Percentiles rank a stretch among this genome's conserved stretches.
phyloP scores from a whole-genome alignment of 2,113 vertebrate species.

The Speoplatyrhinus poulsoni region DNA sequence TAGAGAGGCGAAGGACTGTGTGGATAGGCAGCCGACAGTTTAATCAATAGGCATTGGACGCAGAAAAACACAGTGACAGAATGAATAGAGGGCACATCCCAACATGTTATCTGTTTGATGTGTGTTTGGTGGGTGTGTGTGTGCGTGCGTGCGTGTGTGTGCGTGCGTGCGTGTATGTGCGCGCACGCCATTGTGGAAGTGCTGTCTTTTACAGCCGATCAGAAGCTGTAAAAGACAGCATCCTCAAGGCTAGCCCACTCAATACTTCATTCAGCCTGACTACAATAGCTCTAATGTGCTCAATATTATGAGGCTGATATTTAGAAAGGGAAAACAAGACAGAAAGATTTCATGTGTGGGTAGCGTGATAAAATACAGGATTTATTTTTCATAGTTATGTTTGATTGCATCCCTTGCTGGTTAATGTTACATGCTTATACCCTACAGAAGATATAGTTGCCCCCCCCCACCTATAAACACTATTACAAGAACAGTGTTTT shows the following conservation, averaged over 20 bases:
- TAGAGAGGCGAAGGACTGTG: conserved; percentile 45
- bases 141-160: conserved; percentile 1
- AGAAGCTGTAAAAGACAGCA: conserved; percentile 61
- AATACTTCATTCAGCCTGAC: conserved; percentile 70
- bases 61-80: conserved; percentile 32
- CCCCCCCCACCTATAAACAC: neutral
- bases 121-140: conserved; percentile 18
- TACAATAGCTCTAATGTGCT: conserved; percentile 62
- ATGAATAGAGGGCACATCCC: conserved; percentile 34
- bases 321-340: conserved; percentile 24
- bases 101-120: conserved; percentile 27
- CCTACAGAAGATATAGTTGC: conserved; percentile 6
- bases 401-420: conserved; percentile 16
- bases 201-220: conserved; percentile 40
- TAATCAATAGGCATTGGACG: conserved; percentile 71
- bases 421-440: conserved; percentile 25
- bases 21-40: conserved; percentile 57
- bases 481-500: neutral
- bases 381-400: neutral
- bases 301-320: neutral
- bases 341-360: neutral
- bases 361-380: too few species aligned
- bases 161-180: conserved; percentile 4
- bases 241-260: conserved; percentile 67
- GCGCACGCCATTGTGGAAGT: conserved; percentile 21